phyloP scores from a whole-genome alignment of 2,113 vertebrate genomes.

The Alouatta palliata region DNA sequence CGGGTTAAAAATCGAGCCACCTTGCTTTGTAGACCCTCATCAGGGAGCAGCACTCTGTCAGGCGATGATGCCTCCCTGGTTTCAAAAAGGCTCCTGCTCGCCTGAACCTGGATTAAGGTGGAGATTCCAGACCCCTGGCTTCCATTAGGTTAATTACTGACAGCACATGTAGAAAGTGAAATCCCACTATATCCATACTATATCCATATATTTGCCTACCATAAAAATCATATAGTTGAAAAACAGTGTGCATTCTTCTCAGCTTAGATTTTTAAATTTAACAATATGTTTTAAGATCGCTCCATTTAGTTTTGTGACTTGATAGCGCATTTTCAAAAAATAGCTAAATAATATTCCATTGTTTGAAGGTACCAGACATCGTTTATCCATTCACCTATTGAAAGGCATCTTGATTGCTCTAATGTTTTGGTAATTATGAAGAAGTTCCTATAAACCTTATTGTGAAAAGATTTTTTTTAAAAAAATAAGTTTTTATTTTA shows the following conservation, averaged over 20 bases:
- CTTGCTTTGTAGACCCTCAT: neutral
- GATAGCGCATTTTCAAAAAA: neutral
- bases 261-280: neutral
- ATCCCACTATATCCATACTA: neutral
- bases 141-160: neutral
- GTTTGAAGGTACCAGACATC: neutral
- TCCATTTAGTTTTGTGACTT: neutral
- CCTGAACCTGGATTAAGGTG: neutral
- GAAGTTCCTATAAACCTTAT: neutral
- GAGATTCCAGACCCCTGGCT: neutral
- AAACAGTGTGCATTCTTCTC: neutral
- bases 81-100: neutral
- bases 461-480: neutral
- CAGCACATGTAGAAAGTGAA: neutral
- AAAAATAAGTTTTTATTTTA: neutral
- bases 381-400: neutral
- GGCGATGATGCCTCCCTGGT: too few species aligned
- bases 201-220: neutral
- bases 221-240: neutral
- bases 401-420: neutral
- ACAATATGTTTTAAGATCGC: neutral
- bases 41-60: neutral
- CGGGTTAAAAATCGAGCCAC: neutral
- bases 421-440: neutral
- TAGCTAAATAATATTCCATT: neutral